Evolutionary conservation across 2,888 invertebrate species (phyloP).

Genomic region (Himalopsyche tibetana): DNA sequence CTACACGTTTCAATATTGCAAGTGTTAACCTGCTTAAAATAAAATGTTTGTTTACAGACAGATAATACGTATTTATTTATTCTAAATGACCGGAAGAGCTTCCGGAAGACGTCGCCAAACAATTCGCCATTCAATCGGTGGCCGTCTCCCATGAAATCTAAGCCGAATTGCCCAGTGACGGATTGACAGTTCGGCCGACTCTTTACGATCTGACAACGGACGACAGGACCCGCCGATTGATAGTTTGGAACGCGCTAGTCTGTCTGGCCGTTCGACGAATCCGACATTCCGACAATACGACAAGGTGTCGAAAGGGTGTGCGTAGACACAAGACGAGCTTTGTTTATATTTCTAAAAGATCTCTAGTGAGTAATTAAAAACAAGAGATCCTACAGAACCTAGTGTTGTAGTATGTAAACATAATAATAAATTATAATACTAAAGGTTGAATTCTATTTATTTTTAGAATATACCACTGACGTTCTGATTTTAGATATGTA

Average conservation of each 20-base stretch:
- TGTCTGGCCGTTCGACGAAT: slow-evolving; percentile 12
- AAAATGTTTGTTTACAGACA: too few species aligned
- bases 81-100: not conserved
- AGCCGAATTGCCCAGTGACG: slow-evolving; percentile 39
- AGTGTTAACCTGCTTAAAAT: too few species aligned
- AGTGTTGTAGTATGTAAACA: too few species aligned
- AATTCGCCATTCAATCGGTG: not conserved
- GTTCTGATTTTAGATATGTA: too few species aligned
- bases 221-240: slow-evolving; percentile 60
- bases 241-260: slow-evolving; percentile 28
- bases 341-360: not conserved
- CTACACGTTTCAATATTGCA: too few species aligned
- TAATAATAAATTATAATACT: too few species aligned
- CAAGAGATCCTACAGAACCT: too few species aligned
- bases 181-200: slow-evolving; percentile 51
- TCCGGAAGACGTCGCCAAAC: not conserved
- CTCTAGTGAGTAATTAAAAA: too few species aligned
- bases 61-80: not conserved
- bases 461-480: too few species aligned
- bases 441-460: too few species aligned
- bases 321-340: not conserved
- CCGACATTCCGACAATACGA: slow-evolving; percentile 21
- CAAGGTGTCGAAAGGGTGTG: slow-evolving; percentile 6
- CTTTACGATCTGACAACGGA: slow-evolving; percentile 52
- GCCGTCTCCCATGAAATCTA: not conserved